Conservation (phyloP, 2,113 vertebrate species). For the Siniperca chuatsi region DNA sequence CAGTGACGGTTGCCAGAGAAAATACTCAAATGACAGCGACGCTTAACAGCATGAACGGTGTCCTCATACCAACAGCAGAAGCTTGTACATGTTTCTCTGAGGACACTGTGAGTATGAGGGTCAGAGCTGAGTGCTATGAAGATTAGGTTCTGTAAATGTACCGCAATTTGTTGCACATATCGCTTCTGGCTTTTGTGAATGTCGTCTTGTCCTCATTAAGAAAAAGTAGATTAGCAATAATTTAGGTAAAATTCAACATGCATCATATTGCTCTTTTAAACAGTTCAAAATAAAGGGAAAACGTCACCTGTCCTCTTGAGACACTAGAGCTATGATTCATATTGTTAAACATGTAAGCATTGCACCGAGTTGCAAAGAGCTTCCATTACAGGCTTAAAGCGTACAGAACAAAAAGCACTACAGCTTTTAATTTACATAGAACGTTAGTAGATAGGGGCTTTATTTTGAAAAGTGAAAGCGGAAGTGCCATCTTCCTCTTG, state of each 20-base stretch:
- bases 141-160: neutral
- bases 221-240: neutral
- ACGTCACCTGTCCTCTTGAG: no score
- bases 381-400: neutral
- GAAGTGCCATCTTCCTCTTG: neutral
- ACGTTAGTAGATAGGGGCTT: neutral
- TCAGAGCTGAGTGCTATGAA: neutral
- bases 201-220: neutral
- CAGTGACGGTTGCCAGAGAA: constrained; percentile 58
- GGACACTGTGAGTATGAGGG: no score
- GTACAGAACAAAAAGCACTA: no score
- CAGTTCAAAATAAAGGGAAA: neutral
- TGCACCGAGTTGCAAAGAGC: neutral
- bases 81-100: neutral
- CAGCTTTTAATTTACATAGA: neutral
- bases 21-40: constrained; percentile 53
- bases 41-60: neutral
- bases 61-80: neutral
- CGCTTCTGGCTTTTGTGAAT: neutral
- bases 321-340: neutral
- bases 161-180: neutral
- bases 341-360: neutral
- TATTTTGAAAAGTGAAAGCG: constrained; percentile 58
- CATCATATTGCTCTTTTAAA: neutral
- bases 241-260: neutral